phyloP scores from a whole-genome alignment of 2,888 invertebrate genomes.

The Nesidiocoris tenuis region DNA sequence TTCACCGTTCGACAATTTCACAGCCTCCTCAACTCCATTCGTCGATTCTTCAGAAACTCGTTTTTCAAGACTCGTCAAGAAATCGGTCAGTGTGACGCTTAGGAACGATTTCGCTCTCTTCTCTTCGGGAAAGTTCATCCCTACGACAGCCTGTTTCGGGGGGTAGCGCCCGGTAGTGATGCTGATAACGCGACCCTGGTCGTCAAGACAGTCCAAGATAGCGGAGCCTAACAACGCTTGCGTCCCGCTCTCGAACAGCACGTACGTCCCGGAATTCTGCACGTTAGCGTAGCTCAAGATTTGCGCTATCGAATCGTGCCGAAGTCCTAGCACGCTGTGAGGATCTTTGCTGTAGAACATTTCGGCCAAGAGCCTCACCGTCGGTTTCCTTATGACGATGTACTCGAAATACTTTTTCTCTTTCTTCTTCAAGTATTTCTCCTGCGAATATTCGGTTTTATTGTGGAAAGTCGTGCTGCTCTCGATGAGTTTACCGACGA shows the following conservation, averaged over 20 bases:
- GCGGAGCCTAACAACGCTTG: constrained; percentile 82
- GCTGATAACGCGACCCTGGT: constrained; percentile 67
- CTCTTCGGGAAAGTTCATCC: constrained; percentile 68
- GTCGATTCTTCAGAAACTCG: background rate
- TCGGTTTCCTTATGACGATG: constrained; percentile 76
- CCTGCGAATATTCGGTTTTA: constrained; percentile 90
- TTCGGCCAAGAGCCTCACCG: constrained; percentile 76
- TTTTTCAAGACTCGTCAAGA: background rate
- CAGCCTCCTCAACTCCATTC: background rate
- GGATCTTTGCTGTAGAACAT: constrained; percentile 81
- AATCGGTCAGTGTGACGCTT: constrained; percentile 20
- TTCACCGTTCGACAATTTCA: background rate
- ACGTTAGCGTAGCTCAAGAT: constrained; percentile 80
- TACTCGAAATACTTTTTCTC: constrained; percentile 89
- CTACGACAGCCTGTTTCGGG: constrained; percentile 73
- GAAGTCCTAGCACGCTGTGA: constrained; percentile 70
- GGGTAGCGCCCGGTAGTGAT: constrained; percentile 80
- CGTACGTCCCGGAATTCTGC: constrained; percentile 65
- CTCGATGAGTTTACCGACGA: constrained; percentile 81
- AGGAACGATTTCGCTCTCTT: constrained; percentile 3
- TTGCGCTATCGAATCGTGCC: constrained; percentile 87
- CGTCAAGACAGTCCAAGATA: constrained; percentile 74
- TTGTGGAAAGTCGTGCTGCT: constrained; percentile 87
- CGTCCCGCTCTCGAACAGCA: constrained; percentile 86
- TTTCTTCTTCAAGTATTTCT: constrained; percentile 93